Evolutionary conservation across 2,888 invertebrate genomes (phyloP), one percentile per base, ranked within the genome.

Genomic region (Tuberolachnus salignus): DNA sequence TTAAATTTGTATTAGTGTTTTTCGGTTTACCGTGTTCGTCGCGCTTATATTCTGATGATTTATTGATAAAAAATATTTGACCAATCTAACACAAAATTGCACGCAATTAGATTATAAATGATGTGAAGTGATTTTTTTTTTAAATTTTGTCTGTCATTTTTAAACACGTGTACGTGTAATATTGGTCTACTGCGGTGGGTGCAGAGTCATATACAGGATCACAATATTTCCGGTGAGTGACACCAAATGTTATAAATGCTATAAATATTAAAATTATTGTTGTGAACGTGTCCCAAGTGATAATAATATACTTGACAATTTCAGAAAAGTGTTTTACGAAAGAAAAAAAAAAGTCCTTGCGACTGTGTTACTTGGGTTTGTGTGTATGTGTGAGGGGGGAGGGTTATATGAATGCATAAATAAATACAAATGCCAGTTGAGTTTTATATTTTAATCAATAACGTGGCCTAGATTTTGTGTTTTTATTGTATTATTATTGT

Each of bases 221-320:
- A 11, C 63, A 53, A 55, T 53, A 64, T 74, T 74, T 74, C 63
- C 64, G 73, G 73, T 74, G 73, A 74, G 73, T 74, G 63, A 64
- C 44, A 42, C 42, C 42, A 23, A 51, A 73, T 53, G 16, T 34
- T 61, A 34, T 72, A 49, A 49, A 51, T 63, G n/a, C n/a, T n/a
- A n/a, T 34, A 34, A 4, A 6, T 34, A 34, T 34, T 34, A 6
- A 34, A 34, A 34, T 6, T 34, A 34, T 34, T 34, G 3, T 34
- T 34, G 34, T 34, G 6, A 34, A 34, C 6, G 6, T 34, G 34
- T 34, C 34, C 3, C 34, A 34, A 34, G 34, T 34, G 34, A 34
- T 34, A 34, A 34, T 34, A 34, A 34, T 34, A 34, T 34, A 34
- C 6, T 34, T 34, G 3, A 34, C 34, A 34, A 34, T 34, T 34